Evolutionary conservation across 1,140 invertebrate species (phyloP).

Genomic region (Aethina tumida): DNA sequence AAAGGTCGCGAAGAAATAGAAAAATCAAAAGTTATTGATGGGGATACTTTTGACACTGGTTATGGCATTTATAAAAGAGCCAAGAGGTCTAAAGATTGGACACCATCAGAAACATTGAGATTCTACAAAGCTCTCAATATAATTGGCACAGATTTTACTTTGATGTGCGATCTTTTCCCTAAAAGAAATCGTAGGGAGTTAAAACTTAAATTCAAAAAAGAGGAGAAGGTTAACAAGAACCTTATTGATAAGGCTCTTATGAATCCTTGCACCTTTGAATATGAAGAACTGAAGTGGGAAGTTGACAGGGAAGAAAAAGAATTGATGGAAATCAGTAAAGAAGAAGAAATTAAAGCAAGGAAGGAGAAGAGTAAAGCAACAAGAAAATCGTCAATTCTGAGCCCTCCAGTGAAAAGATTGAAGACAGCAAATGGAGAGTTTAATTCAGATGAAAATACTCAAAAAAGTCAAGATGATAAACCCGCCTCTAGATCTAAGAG

Average conservation of each 20-base stretch:
- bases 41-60: constrained; percentile 46
- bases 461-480: constrained; percentile 3
- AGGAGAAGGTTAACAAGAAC: constrained; percentile 36
- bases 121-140: constrained; percentile 83
- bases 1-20: constrained; percentile 50
- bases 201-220: constrained; percentile 59
- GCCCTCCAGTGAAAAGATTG: not conserved
- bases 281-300: constrained; percentile 37
- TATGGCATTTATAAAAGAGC: constrained; percentile 55
- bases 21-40: constrained; percentile 53
- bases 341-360: constrained; percentile 13
- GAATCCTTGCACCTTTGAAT: constrained; percentile 38
- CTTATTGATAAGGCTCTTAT: constrained; percentile 39
- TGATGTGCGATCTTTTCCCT: constrained; percentile 78
- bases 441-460: not conserved
- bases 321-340: constrained; percentile 20
- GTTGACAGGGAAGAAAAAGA: constrained; percentile 32
- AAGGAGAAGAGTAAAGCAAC: constrained; percentile 12
- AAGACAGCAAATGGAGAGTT: not conserved
- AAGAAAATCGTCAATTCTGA: constrained; percentile 2
- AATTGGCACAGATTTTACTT: constrained; percentile 80
- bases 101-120: constrained; percentile 61
- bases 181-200: constrained; percentile 66
- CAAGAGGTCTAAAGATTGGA: constrained; percentile 55
- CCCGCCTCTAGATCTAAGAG: not conserved